These are phyloP conservation scores for Oplegnathus fasciatus DNA, from an alignment of 2,113 vertebrate species.

Conservation along the genomic window DNA sequence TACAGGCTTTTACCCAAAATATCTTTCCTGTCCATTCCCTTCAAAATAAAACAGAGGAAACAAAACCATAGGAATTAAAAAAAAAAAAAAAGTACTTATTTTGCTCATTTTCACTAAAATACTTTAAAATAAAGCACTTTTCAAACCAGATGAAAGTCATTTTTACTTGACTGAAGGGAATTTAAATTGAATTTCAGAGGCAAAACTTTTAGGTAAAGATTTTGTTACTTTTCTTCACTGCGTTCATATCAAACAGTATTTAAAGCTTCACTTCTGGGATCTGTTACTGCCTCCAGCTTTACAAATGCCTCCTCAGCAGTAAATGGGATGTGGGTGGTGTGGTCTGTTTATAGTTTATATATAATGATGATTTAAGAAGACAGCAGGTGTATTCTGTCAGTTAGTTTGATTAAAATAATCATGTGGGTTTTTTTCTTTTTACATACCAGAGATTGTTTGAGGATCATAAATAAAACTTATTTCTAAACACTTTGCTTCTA, in stretches of 20 bases:
- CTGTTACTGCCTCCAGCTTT: not conserved
- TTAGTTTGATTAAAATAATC: not conserved
- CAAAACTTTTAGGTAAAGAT: not conserved
- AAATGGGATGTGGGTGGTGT: no score
- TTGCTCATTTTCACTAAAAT: no score
- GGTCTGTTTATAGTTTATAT: not conserved
- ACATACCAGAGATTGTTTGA: not conserved
- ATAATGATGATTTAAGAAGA: not conserved
- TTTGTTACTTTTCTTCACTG: not conserved
- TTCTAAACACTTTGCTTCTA: not conserved
- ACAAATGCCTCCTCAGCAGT: not conserved
- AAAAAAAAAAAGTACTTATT: no score
- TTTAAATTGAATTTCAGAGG: no score
- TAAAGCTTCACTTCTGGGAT: not conserved
- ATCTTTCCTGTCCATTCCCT: no score
- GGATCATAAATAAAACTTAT: not conserved
- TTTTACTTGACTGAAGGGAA: no score
- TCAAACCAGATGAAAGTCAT: no score
- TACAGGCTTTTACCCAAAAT: not conserved
- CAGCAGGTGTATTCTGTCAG: not conserved
- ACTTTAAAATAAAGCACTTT: no score
- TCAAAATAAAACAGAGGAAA: no score
- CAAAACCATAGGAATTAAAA: no score
- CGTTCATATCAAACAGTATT: not conserved
- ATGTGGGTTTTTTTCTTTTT: not conserved